Percentiles rank a stretch among this genome's conserved stretches.
Conservation (phyloP, 2,888 invertebrate species). For the Reticulitermes lucifugus region DNA sequence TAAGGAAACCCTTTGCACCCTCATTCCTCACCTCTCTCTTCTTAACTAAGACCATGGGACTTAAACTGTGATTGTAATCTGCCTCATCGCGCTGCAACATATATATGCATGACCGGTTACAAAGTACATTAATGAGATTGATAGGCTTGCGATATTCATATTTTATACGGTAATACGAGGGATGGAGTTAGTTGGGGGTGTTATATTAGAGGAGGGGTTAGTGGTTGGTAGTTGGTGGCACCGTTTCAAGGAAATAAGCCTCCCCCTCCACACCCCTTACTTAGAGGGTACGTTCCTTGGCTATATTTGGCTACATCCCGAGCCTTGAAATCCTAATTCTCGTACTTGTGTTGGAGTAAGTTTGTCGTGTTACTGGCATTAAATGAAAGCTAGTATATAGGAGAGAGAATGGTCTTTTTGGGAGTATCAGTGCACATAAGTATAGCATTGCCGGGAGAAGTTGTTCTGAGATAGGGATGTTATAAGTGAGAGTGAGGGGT, state of each 20-base stretch:
- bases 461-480: constrained; percentile 31
- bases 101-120: constrained; percentile 58
- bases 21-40: constrained; percentile 53
- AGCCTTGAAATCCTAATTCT: constrained; percentile 33
- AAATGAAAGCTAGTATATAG: constrained; percentile 32
- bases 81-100: constrained; percentile 58
- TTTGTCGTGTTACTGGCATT: constrained; percentile 42
- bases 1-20: constrained; percentile 53
- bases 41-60: constrained; percentile 55
- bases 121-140: constrained; percentile 53
- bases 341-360: constrained; percentile 11
- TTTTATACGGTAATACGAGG: constrained; percentile 47
- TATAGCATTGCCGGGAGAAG: constrained; percentile 15
- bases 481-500: not conserved
- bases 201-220: not conserved
- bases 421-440: constrained; percentile 17
- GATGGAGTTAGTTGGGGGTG: not conserved
- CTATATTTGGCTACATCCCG: constrained; percentile 33
- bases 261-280: not conserved
- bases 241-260: constrained; percentile 49
- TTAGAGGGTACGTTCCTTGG: not conserved
- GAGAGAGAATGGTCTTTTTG: constrained; percentile 24
- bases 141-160: constrained; percentile 53
- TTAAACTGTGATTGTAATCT: constrained; percentile 56
- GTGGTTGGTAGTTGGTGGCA: constrained; percentile 39